phyloP scores from a whole-genome alignment of 1,140 invertebrate genomes.

The Phymorhynchus buccinoides region DNA sequence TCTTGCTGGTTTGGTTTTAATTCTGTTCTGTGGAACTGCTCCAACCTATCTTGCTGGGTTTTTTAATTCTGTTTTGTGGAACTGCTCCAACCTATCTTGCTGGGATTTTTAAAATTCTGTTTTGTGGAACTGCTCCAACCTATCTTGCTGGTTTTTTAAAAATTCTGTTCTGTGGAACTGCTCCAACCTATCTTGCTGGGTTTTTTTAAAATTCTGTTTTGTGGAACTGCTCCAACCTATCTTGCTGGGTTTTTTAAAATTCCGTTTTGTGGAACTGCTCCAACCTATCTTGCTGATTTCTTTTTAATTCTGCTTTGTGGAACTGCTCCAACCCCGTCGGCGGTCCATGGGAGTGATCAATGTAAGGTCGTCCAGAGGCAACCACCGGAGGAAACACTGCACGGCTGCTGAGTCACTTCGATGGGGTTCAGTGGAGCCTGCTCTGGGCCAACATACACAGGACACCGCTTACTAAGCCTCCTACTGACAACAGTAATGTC shows the following conservation, averaged over 20 bases:
- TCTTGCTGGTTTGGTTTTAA: neutral
- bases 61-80: conserved; percentile 60
- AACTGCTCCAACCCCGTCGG: too few relatives aligned
- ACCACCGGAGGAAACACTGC: too few relatives aligned
- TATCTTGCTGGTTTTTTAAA: neutral
- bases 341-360: too few relatives aligned
- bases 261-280: neutral
- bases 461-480: too few relatives aligned
- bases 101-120: neutral
- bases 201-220: too few relatives aligned
- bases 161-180: conserved; percentile 83
- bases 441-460: too few relatives aligned
- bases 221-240: too few relatives aligned
- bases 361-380: too few relatives aligned
- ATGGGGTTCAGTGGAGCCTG: too few relatives aligned
- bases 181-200: conserved; percentile 51
- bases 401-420: too few relatives aligned
- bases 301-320: neutral
- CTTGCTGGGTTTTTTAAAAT: neutral
- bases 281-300: neutral
- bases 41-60: conserved; percentile 44
- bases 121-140: neutral
- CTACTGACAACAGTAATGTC: too few relatives aligned
- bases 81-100: conserved; percentile 2
- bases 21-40: conserved; percentile 83